These are phyloP conservation scores for Mesochorus sp. DNA, from an alignment of 2,888 invertebrate species.

Conservation along the genomic window DNA sequence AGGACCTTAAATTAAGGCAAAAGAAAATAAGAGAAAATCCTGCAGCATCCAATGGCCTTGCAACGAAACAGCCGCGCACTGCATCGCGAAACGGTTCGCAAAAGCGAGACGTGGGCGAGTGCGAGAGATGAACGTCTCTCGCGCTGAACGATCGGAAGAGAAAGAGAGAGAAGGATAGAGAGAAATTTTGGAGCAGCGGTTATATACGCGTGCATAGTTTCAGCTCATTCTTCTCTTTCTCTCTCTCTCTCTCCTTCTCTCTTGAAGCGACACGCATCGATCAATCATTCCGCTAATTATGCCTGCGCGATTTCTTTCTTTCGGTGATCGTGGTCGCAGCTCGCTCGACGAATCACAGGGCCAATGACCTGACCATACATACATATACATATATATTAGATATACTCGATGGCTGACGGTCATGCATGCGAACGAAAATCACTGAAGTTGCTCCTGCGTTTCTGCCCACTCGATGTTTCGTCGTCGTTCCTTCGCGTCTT, in stretches of 20 bases:
- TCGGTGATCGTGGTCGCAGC: slow-evolving; percentile 69
- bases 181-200: slow-evolving; percentile 64
- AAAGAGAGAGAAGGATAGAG: slow-evolving; percentile 19
- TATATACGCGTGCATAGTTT: slow-evolving; percentile 76
- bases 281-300: slow-evolving; percentile 81
- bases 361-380: slow-evolving; percentile 69
- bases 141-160: slow-evolving; percentile 40
- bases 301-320: slow-evolving; percentile 80
- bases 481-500: slow-evolving; percentile 64
- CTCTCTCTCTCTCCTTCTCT: slow-evolving; percentile 12
- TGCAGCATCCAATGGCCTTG: slow-evolving; percentile 57
- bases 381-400: slow-evolving; percentile 10
- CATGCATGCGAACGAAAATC: slow-evolving; percentile 45
- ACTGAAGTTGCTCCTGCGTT: slow-evolving; percentile 23
- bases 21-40: slow-evolving; percentile 73
- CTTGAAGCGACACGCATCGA: slow-evolving; percentile 78
- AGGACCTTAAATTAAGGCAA: slow-evolving; percentile 77
- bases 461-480: slow-evolving; percentile 65
- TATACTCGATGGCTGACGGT: slow-evolving; percentile 20
- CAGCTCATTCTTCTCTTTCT: slow-evolving; percentile 21
- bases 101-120: slow-evolving; percentile 58
- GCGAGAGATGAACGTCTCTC: slow-evolving; percentile 32
- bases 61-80: slow-evolving; percentile 36
- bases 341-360: slow-evolving; percentile 61
- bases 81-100: slow-evolving; percentile 54